These are phyloP conservation scores for Cheumatopsyche charites DNA, from an alignment of 1,140 invertebrate species.

Conservation along the genomic window DNA sequence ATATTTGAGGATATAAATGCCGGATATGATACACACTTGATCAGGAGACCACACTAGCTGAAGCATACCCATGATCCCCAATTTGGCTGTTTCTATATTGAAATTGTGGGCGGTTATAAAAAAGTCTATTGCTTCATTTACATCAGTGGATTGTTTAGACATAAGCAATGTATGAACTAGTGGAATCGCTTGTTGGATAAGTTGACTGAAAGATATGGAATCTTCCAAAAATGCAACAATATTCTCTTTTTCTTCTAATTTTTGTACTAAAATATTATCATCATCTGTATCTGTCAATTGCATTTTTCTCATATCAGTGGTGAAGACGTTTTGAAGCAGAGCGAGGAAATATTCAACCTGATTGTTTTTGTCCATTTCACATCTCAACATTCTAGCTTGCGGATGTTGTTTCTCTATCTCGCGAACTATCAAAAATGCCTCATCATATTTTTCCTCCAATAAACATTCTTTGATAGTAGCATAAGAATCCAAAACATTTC, in stretches of 20 bases:
- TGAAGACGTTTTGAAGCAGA: conserved; percentile 56
- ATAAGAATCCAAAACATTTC: conserved; percentile 56
- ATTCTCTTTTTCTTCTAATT: conserved; percentile 59
- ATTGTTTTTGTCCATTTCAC: conserved; percentile 59
- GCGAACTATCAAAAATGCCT: conserved; percentile 58
- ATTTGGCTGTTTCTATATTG: conserved; percentile 72
- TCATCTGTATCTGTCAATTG: conserved; percentile 51
- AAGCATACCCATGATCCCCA: conserved; percentile 77
- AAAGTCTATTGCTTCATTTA: conserved; percentile 84
- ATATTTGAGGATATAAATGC: neutral
- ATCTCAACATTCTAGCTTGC: conserved; percentile 57
- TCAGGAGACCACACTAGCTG: conserved; percentile 76
- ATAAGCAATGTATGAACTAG: conserved; percentile 73
- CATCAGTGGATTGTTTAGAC: conserved; percentile 77
- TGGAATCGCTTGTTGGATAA: conserved; percentile 73
- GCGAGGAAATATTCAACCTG: conserved; percentile 59
- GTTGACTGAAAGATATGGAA: conserved; percentile 68
- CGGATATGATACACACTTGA: conserved; percentile 60
- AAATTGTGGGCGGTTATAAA: conserved; percentile 82
- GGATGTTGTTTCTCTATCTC: conserved; percentile 58
- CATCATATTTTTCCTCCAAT: conserved; percentile 56
- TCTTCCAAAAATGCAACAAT: conserved; percentile 67
- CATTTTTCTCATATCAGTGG: conserved; percentile 53
- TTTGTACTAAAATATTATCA: conserved; percentile 28
- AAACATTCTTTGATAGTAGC: conserved; percentile 55